Evolutionary conservation across 2,113 vertebrate genomes (phyloP).

Genomic region (Lagopus muta): DNA sequence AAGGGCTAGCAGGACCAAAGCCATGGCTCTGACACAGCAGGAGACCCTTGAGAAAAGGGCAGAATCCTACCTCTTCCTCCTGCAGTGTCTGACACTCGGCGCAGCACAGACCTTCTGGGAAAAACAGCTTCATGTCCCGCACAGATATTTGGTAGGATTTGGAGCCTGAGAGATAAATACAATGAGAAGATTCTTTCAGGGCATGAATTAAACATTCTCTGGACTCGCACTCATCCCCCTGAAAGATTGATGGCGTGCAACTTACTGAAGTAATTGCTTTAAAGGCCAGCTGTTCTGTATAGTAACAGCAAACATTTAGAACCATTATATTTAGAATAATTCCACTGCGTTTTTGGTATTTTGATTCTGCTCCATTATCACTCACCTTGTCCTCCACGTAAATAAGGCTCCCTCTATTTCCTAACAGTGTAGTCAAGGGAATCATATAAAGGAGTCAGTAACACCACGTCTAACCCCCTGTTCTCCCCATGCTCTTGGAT

Average conservation of each 20-base stretch:
- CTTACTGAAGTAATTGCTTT: constrained; percentile 66
- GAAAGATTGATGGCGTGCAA: constrained; percentile 65
- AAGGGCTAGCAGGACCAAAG: background rate
- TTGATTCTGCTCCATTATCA: constrained; percentile 13
- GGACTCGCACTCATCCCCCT: constrained; percentile 54
- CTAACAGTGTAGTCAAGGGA: background rate
- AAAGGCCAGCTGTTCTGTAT: constrained; percentile 65
- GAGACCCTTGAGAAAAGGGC: background rate
- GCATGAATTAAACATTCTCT: constrained; percentile 72
- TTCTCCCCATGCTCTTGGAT: background rate
- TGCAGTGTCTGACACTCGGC: constrained; percentile 41
- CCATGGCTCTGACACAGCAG: background rate
- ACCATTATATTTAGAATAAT: constrained; percentile 52
- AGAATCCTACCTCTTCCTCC: constrained; percentile 70
- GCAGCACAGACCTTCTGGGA: constrained; percentile 78
- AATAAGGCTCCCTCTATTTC: constrained; percentile 26
- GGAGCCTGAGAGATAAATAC: constrained; percentile 69
- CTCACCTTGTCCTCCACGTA: background rate
- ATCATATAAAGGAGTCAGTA: background rate
- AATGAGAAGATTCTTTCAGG: constrained; percentile 53
- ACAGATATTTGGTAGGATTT: constrained; percentile 70
- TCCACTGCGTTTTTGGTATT: constrained; percentile 34
- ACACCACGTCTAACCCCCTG: background rate
- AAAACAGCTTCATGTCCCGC: constrained; percentile 74
- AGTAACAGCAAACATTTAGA: constrained; percentile 67